Conservation (phyloP, 2,113 vertebrate species). For the Rhineura floridana region DNA sequence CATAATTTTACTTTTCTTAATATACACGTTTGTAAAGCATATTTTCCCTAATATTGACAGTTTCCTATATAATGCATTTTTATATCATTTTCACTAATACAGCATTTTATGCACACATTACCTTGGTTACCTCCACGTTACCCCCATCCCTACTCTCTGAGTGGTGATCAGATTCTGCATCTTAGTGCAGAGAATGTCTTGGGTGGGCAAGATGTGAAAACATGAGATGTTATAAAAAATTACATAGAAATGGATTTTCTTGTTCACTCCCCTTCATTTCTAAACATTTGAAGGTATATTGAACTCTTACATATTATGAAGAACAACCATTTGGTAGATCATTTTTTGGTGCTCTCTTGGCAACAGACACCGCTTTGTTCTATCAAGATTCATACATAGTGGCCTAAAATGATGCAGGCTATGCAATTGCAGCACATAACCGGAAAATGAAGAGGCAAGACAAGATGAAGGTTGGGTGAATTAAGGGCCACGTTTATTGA, state of each 20-base stretch:
- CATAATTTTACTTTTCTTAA: no score
- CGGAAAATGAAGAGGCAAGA: no score
- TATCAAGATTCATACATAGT: background rate
- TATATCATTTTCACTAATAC: no score
- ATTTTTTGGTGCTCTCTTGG: background rate
- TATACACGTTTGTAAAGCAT: no score
- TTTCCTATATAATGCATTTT: no score
- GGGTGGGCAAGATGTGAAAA: background rate
- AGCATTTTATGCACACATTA: no score
- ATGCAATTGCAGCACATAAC: no score
- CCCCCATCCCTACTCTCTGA: no score
- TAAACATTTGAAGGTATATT: background rate
- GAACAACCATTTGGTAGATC: background rate
- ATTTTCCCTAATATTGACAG: background rate
- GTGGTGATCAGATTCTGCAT: background rate
- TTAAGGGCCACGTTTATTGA: no score
- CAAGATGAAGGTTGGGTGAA: no score
- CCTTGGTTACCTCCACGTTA: no score
- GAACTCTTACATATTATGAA: background rate
- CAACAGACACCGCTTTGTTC: background rate
- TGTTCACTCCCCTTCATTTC: background rate
- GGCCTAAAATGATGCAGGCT: background rate
- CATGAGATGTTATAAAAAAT: background rate
- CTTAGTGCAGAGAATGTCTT: background rate
- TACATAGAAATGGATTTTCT: background rate